A percentile compares a stretch with the other conserved stretches of the same genome.
phyloP scores from a whole-genome alignment of 2,888 invertebrate genomes.

The Cancer borealis region DNA sequence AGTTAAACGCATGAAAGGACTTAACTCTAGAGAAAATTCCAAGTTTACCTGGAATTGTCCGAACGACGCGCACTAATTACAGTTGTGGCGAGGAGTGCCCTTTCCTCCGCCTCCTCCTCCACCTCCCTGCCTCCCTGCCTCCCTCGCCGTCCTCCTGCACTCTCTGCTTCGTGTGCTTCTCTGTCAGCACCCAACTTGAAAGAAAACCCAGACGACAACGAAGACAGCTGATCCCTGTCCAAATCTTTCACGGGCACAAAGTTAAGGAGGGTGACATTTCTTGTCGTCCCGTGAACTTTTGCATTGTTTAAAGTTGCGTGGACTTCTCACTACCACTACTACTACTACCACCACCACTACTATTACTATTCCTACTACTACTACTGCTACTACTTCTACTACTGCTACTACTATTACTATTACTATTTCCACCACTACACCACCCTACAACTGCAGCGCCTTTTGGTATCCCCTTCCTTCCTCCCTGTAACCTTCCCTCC shows the following conservation, averaged over 20 bases:
- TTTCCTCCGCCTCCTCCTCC: neutral
- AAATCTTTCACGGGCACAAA: conserved; percentile 8
- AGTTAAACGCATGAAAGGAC: neutral
- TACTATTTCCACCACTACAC: neutral
- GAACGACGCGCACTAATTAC: neutral
- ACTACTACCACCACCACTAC: neutral
- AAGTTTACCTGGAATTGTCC: neutral
- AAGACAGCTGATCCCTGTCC: neutral
- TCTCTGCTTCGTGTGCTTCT: neutral
- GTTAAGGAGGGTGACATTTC: conserved; percentile 21
- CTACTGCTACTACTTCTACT: neutral
- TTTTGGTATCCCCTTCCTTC: neutral
- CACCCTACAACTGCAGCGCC: neutral
- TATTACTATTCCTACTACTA: neutral
- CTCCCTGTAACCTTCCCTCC: neutral
- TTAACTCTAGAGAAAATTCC: neutral
- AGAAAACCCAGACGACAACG: neutral
- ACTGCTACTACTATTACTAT: neutral
- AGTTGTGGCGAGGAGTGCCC: conserved; percentile 23
- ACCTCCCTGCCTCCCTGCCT: neutral
- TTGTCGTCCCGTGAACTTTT: neutral
- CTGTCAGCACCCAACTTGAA: neutral
- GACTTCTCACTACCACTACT: neutral
- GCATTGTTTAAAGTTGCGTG: neutral
- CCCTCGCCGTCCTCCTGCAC: neutral